Base-by-base conservation (phyloP, 2,113 vertebrate species). In the Rhinoderma darwinii region DNA sequence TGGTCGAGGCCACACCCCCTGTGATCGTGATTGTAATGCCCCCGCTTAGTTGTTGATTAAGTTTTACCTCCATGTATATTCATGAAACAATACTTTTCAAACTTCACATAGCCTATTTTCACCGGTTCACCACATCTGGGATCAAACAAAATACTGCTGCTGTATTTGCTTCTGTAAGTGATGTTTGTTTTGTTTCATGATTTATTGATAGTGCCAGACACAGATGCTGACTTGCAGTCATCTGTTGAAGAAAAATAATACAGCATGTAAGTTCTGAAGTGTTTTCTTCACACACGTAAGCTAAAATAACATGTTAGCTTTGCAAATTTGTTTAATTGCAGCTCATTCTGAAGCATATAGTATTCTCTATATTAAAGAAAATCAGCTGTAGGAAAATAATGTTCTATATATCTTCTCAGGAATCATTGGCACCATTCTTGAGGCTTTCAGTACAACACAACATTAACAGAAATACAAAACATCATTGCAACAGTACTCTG, bases 161-260 rank as follows among this genome's bases (percentile, higher is more conserved):
- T 56, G 66, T 73, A 81, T 82, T 87, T 87, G 77, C 85, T 54
- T 73, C 85, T 81, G 85, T 81, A 81, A 86, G 44, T 51, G 61
- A 79, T 70, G 76, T 74, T 81, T 81, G 63, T 59, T 73, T 73
- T 87, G 66, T 87, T 73, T 87, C 25, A 81, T 87, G 85, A 73
- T 87, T 87, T 87, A 86, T 81, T 87, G 66, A 87, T 56, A 87
- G 47, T 35, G 51, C 17, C 54, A 81, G 77, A 70, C 63, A 44
- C 77, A 81, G 85, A 87, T 82, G 77, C 77, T 87, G 66, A 59
- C 63, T 73, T 41, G 50, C 77, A 87, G 25, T 82, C 77, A 81
- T 87, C 66, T 81, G 63, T 54, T 74, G 50, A 73, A 54, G 44
- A 72, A 61, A 85, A 77, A 77, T 63, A 66, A 85, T 77, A 66